Base-by-base conservation (phyloP, 2,113 vertebrate species). In the Salvelinus alpinus region DNA sequence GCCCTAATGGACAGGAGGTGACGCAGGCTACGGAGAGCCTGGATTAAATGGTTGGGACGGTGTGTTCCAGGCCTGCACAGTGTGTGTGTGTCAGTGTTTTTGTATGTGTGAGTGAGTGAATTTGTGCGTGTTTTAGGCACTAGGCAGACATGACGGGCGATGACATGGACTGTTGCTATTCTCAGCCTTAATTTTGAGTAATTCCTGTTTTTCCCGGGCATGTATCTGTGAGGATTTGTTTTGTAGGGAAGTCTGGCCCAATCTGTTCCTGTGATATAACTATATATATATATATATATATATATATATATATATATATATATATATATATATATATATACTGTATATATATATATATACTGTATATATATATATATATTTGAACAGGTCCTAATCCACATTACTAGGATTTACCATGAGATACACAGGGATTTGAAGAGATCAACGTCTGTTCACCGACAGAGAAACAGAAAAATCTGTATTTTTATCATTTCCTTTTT, bases 371-470 rank as follows among this genome's bases (percentile, higher is more conserved):
- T 76, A 76, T 29, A 29, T 31, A 31, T 31, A 85, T 89, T 88
- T 92, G 89, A 88, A 90, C 91, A 89, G 87, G 89, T 92, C 87
- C 86, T 92, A 94, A 93, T 93, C 90, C 91, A 91, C 88, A 91
- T 92, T 91, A 92, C 86, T 86, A 54, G 84, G 88, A 92, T 90
- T 89, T 90, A 91, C 89, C 82, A 90, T 86, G 91, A 91, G 90
- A 93, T 92, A 91, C 89, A 89, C 83, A 72, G 82, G 92, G 92
- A 93, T 93, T 93, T 91, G 67, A 72, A 78, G 85, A 93, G 92
- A 92, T 93, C 90, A 92, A 80, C 86, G 70, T 90, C 85, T 76
- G 85, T 85, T 90, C 83, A 77, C 82, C 80, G 84, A 82, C 75
- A 75, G 79, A 80, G 62, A 66, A 78, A 75, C 60, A 76, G 29